Percentiles rank a stretch among this genome's conserved stretches.
Conservation (phyloP, 2,113 vertebrate genomes). For the Podilymbus podiceps region DNA sequence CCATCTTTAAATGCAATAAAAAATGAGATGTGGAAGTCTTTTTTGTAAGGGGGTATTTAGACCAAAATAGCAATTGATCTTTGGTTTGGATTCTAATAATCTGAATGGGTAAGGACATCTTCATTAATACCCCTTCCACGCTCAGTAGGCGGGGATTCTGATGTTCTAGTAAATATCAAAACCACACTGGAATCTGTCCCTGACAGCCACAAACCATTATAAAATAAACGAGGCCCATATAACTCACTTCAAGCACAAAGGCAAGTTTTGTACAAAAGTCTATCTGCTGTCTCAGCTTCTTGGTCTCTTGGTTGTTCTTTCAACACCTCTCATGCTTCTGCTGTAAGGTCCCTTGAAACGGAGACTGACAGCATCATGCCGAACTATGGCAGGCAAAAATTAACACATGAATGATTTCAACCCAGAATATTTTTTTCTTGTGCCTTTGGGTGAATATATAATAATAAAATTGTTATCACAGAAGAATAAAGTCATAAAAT, state of each 20-base stretch:
- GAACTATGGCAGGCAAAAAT: background rate
- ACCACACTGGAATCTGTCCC: background rate
- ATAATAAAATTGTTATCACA: background rate
- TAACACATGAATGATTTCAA: background rate
- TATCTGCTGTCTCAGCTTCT: background rate
- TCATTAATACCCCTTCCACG: background rate
- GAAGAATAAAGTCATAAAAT: background rate
- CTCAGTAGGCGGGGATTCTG: background rate
- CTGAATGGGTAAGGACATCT: background rate
- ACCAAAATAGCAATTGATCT: background rate
- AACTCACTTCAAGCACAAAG: background rate
- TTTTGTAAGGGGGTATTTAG: background rate
- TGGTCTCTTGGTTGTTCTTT: background rate
- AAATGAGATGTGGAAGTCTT: background rate
- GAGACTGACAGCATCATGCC: background rate
- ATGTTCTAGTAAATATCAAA: background rate
- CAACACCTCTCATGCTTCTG: background rate
- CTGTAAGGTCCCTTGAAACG: background rate
- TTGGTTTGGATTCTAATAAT: background rate
- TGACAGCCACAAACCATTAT: background rate
- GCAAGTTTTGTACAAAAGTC: background rate
- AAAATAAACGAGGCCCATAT: background rate
- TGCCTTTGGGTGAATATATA: background rate
- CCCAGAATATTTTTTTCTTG: background rate
- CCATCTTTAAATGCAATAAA: background rate